phyloP scores from a whole-genome alignment of 2,113 vertebrate species.

The Peromyscus maniculatus region DNA sequence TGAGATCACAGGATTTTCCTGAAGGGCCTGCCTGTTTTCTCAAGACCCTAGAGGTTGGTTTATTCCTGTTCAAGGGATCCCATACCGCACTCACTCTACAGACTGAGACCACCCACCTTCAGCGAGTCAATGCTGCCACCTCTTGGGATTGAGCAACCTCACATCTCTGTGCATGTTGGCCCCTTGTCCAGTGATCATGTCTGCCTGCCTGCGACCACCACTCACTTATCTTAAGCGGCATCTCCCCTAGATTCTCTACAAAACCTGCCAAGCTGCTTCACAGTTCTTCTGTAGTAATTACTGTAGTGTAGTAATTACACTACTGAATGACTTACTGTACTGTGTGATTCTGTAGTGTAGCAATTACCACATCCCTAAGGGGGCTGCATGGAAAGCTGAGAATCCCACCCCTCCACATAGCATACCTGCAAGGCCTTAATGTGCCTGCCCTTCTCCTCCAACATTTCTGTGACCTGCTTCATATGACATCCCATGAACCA shows the following conservation, averaged over 20 bases:
- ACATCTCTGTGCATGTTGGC: neutral
- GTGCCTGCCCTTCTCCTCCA: neutral
- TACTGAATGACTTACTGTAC: too few relatives aligned
- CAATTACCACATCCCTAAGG: accelerated
- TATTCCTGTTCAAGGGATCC: neutral
- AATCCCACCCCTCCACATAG: neutral
- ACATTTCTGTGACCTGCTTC: neutral
- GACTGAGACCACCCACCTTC: neutral
- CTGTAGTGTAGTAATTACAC: neutral
- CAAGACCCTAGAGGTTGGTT: neutral
- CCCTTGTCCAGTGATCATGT: neutral
- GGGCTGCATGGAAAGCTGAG: neutral
- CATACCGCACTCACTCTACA: neutral
- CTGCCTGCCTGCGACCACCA: neutral
- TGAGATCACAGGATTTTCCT: neutral
- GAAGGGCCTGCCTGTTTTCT: neutral
- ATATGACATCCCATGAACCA: neutral
- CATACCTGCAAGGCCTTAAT: neutral
- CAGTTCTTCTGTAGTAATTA: neutral
- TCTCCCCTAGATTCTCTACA: neutral
- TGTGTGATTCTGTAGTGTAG: neutral
- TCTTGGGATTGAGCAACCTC: neutral
- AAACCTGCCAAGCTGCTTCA: neutral
- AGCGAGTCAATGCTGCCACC: neutral
- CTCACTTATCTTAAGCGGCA: accelerated